phyloP scores from a whole-genome alignment of 2,113 vertebrate species.

The Chiloscyllium plagiosum region DNA sequence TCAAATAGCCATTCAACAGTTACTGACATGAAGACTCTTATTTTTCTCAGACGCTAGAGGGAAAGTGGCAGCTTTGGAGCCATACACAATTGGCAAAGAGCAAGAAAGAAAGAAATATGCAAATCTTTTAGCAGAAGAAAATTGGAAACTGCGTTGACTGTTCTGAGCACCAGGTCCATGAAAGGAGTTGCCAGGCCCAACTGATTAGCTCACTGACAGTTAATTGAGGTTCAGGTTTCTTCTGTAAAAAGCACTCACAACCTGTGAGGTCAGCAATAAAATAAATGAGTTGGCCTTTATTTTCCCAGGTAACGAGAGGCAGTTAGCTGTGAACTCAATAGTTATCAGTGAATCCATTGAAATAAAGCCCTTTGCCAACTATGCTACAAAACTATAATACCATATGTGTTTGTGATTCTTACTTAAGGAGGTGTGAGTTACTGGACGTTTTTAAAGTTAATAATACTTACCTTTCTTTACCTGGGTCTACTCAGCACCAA shows the following conservation, averaged over 20 bases:
- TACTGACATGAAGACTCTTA: not conserved
- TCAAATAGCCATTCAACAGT: not conserved
- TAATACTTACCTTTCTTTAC: not conserved
- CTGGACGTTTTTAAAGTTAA: not conserved
- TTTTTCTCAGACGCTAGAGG: not conserved
- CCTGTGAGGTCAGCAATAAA: not conserved
- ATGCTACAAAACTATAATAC: too few species aligned
- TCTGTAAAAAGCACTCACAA: not conserved
- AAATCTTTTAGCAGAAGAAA: not conserved
- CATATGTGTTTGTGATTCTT: not conserved
- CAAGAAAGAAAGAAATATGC: not conserved
- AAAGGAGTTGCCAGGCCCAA: not conserved
- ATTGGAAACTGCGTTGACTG: not conserved
- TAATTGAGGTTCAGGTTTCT: not conserved
- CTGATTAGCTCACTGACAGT: not conserved
- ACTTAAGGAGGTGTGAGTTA: not conserved
- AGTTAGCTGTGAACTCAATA: not conserved
- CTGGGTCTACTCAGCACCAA: not conserved
- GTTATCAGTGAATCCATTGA: not conserved
- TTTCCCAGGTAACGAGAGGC: not conserved
- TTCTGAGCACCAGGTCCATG: not conserved
- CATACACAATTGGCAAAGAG: not conserved
- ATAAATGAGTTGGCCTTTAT: not conserved
- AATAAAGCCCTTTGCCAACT: not conserved
- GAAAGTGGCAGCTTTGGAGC: not conserved